Evolutionary conservation across 2,113 vertebrate genomes (phyloP).

Genomic region (Toxotes chatareus): DNA sequence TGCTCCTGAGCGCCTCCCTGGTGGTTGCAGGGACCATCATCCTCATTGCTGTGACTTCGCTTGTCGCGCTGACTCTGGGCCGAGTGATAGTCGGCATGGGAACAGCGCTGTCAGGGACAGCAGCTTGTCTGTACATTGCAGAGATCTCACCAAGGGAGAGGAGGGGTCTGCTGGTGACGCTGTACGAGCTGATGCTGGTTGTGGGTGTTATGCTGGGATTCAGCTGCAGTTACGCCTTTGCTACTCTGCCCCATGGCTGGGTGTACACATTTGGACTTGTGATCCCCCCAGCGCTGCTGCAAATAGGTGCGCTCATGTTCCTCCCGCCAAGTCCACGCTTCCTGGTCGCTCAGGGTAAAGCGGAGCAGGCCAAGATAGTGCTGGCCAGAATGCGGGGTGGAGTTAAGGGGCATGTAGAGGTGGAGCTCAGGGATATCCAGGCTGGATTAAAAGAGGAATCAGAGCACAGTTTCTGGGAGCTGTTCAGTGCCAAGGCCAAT

Average conservation of each 20-base stretch:
- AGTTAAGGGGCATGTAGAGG: constrained; percentile 65
- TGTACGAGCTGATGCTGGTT: constrained; percentile 96
- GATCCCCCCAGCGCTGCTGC: constrained; percentile 89
- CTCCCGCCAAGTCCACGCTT: constrained; percentile 95
- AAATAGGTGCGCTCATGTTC: constrained; percentile 88
- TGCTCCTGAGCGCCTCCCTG: constrained; percentile 88
- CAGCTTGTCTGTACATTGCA: constrained; percentile 93
- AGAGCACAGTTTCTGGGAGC: constrained; percentile 88
- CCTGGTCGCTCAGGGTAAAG: constrained; percentile 87
- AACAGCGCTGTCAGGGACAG: constrained; percentile 91
- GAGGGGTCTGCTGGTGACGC: constrained; percentile 91
- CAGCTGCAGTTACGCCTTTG: constrained; percentile 91
- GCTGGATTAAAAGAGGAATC: constrained; percentile 91
- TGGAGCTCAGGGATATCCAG: constrained; percentile 89
- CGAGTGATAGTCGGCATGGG: constrained; percentile 91
- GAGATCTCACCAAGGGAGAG: constrained; percentile 93
- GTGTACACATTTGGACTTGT: constrained; percentile 92
- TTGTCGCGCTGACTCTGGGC: constrained; percentile 86
- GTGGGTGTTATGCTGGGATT: constrained; percentile 93
- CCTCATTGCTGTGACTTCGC: constrained; percentile 84
- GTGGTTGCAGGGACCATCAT: constrained; percentile 88
- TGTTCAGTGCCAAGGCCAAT: constrained; percentile 92
- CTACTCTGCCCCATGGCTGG: constrained; percentile 88
- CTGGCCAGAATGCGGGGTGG: constrained; percentile 86
- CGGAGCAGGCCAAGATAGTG: constrained; percentile 87